These are phyloP conservation scores for Ranitomeya imitator DNA, from an alignment of 2,113 vertebrate species.

Conservation along the genomic window DNA sequence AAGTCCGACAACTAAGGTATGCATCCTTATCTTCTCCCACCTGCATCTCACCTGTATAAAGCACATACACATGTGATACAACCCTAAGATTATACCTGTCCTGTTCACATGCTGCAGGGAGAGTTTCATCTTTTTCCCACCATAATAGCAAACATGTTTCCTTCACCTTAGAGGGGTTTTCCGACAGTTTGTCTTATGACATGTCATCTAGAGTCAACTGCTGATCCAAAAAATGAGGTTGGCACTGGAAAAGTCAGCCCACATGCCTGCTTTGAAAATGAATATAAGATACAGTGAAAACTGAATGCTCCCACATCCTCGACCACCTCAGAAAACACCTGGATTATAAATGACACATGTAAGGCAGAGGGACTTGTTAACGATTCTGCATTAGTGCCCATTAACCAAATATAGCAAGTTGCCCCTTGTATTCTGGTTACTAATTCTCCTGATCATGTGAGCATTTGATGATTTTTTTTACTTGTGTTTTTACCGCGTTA, in stretches of 20 bases:
- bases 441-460: too few relatives aligned
- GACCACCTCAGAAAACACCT: too few relatives aligned
- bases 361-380: too few relatives aligned
- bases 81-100: not conserved
- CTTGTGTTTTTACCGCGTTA: too few relatives aligned
- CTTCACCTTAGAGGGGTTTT: not conserved
- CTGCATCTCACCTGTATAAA: not conserved
- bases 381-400: too few relatives aligned
- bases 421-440: too few relatives aligned
- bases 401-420: too few relatives aligned
- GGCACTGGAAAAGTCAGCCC: not conserved
- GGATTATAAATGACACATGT: too few relatives aligned
- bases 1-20: conserved; percentile 32
- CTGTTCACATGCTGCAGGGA: not conserved
- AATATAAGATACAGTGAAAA: too few relatives aligned
- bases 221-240: not conserved
- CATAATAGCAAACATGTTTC: not conserved
- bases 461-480: too few relatives aligned
- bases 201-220: not conserved
- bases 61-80: not conserved
- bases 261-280: too few relatives aligned
- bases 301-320: too few relatives aligned
- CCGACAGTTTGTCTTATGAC: not conserved
- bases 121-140: not conserved
- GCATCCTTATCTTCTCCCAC: not conserved